Conservation (phyloP, 2,888 invertebrate species). For the Norana najaformis region DNA sequence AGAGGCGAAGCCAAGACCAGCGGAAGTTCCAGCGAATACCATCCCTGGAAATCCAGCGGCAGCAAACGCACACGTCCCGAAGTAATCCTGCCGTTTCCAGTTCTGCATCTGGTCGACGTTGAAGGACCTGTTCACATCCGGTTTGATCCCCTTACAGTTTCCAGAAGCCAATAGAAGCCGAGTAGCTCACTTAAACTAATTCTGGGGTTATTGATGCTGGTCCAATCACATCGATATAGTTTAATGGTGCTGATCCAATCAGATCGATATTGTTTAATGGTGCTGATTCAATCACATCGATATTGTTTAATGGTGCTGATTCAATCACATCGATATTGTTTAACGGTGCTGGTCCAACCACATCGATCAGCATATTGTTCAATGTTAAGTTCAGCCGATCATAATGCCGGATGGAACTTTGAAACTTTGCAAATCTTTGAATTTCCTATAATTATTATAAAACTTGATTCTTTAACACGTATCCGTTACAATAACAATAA, state of each 20-base stretch:
- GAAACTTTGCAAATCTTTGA: neutral
- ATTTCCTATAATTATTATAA: neutral
- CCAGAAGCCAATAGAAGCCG: neutral
- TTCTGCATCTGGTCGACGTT: neutral
- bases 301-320: neutral
- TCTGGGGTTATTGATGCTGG: too few species aligned
- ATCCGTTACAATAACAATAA: neutral
- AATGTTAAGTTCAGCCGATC: too few species aligned
- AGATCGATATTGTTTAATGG: too few species aligned
- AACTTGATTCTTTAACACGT: too few species aligned
- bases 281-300: neutral
- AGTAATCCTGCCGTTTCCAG: constrained; percentile 23
- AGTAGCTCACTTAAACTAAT: too few species aligned
- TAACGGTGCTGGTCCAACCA: neutral
- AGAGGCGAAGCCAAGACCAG: constrained; percentile 14
- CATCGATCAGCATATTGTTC: too few species aligned
- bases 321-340: neutral
- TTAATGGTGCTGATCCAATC: too few species aligned
- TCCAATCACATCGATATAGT: too few species aligned
- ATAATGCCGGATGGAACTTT: neutral
- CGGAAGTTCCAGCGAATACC: neutral
- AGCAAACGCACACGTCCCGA: constrained; percentile 14
- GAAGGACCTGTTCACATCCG: neutral
- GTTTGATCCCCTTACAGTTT: neutral
- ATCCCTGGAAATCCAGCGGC: constrained; percentile 18